These are phyloP conservation scores for Argyra leucocephala DNA, from an alignment of 2,888 invertebrate species.

Conservation along the genomic window DNA sequence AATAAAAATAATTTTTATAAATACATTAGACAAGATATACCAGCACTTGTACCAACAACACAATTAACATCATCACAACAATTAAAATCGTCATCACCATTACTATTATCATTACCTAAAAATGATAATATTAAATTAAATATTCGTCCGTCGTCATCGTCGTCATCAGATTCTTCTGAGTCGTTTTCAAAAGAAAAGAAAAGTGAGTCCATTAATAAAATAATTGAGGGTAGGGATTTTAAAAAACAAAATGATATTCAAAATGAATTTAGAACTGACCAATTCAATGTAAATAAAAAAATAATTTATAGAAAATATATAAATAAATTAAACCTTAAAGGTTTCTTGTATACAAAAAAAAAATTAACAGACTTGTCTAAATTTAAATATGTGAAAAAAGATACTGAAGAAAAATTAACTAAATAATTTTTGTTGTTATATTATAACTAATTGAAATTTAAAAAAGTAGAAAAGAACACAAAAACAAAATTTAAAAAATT, in stretches of 20 bases:
- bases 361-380: neutral
- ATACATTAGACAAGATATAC: neutral
- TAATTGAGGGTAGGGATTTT: neutral
- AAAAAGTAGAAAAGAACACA: too few relatives aligned
- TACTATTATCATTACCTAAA: neutral
- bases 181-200: neutral
- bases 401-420: neutral
- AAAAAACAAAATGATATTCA: neutral
- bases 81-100: neutral
- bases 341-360: neutral
- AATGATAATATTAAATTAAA: neutral
- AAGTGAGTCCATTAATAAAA: neutral
- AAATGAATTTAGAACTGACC: neutral
- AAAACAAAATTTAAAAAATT: too few relatives aligned
- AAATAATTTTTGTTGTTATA: too few relatives aligned
- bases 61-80: neutral
- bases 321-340: neutral
- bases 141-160: neutral
- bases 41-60: neutral
- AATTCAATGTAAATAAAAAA: neutral
- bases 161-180: neutral
- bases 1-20: neutral
- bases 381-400: neutral
- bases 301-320: neutral
- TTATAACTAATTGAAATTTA: too few relatives aligned